Conservation (phyloP, 2,888 invertebrate genomes). For the Aquatica leii region DNA sequence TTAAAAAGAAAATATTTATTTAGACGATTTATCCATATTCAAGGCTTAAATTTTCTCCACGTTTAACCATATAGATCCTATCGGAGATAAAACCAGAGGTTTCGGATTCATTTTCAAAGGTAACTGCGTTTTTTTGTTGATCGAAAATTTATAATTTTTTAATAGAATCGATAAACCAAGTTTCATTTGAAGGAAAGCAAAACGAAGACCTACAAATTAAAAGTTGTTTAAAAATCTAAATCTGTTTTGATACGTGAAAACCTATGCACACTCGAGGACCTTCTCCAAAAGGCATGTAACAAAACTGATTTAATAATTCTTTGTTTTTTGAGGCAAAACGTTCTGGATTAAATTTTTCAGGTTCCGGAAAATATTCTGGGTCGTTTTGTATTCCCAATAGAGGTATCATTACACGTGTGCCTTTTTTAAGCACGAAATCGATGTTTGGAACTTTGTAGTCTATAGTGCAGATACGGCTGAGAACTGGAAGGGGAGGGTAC, state of each 20-base stretch:
- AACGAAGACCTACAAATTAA: conserved; percentile 4
- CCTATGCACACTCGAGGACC: conserved; percentile 68
- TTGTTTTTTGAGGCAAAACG: conserved; percentile 66
- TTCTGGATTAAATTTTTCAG: conserved; percentile 30
- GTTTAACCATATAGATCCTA: too few relatives aligned
- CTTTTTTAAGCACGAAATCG: conserved; percentile 17
- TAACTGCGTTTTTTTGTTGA: too few relatives aligned
- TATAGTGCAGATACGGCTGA: conserved; percentile 15
- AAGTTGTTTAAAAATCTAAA: too few relatives aligned
- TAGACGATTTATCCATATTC: too few relatives aligned
- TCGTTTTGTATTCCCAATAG: conserved; percentile 24
- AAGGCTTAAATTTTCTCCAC: too few relatives aligned
- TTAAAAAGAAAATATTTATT: too few relatives aligned
- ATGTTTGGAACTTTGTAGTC: conserved; percentile 28
- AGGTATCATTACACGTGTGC: conserved; percentile 14
- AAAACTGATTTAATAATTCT: conserved; percentile 62
- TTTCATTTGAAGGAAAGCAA: too few relatives aligned
- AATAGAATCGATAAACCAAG: not conserved
- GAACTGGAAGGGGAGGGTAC: conserved; percentile 28
- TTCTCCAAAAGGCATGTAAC: too few relatives aligned
- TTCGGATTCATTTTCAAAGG: not conserved
- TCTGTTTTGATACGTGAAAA: too few relatives aligned
- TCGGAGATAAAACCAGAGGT: not conserved
- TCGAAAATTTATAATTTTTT: not conserved
- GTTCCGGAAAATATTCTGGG: too few relatives aligned